A percentile compares a stretch with the other conserved stretches of the same genome.
Evolutionary conservation across 2,888 invertebrate genomes (phyloP).

Genomic region (Netelia inedita): DNA sequence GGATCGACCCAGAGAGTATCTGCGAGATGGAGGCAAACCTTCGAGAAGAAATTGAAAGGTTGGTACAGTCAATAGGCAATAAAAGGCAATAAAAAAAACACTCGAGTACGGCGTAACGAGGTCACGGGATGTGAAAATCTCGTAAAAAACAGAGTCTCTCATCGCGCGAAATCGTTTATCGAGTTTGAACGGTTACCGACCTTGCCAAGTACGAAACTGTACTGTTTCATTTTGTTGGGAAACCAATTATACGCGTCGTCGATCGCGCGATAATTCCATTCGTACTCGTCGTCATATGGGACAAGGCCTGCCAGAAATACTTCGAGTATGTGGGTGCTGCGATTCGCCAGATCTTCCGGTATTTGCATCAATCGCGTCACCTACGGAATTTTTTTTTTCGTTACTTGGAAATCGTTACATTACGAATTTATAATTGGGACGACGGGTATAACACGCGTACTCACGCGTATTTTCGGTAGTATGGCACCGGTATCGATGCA

Average conservation of each 20-base stretch:
- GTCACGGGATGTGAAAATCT: too few species aligned
- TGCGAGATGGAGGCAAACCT: conserved; percentile 87
- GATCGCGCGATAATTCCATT: conserved; percentile 86
- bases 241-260: conserved; percentile 84
- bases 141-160: too few species aligned
- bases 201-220: conserved; percentile 80
- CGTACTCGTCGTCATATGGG: conserved; percentile 87
- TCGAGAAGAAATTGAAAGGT: background rate
- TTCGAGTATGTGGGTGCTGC: conserved; percentile 86
- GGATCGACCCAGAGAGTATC: conserved; percentile 89
- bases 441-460: background rate
- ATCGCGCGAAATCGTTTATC: too few species aligned
- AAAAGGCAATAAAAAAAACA: too few species aligned
- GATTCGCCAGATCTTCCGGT: conserved; percentile 82
- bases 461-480: conserved; percentile 55
- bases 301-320: conserved; percentile 86
- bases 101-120: too few species aligned
- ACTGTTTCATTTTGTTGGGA: conserved; percentile 73
- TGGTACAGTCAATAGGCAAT: background rate
- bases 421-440: background rate
- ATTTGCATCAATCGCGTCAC: conserved; percentile 82
- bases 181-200: conserved; percentile 62
- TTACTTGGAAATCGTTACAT: background rate
- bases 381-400: conserved; percentile 69
- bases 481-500: conserved; percentile 88